These are phyloP conservation scores for Perizoma affinitatum DNA, from an alignment of 2,888 invertebrate species.

Conservation along the genomic window DNA sequence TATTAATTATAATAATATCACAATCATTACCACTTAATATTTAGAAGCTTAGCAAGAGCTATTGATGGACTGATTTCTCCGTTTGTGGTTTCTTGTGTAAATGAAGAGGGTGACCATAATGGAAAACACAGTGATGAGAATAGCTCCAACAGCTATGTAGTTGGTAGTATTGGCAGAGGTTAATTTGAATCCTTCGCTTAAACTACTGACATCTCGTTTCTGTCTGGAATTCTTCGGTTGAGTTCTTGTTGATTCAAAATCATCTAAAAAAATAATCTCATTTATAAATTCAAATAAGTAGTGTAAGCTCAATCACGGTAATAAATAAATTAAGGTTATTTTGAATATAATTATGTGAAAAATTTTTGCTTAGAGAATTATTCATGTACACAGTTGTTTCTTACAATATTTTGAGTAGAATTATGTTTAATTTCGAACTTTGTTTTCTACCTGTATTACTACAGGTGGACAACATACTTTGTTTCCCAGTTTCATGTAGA, in stretches of 20 bases:
- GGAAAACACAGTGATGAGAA: conserved; percentile 54
- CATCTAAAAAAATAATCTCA: conserved; percentile 54
- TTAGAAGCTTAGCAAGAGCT: conserved; percentile 47
- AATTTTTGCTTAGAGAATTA: no score
- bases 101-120: conserved; percentile 56
- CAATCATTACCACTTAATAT: conserved; percentile 51
- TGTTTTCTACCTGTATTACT: no score
- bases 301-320: no score
- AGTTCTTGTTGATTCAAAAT: conserved; percentile 67
- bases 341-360: no score
- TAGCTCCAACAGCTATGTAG: conserved; percentile 60
- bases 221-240: conserved; percentile 66
- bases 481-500: no score
- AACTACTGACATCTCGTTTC: conserved; percentile 59
- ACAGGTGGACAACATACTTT: no score
- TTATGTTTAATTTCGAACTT: no score
- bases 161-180: conserved; percentile 43
- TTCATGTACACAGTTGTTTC: no score
- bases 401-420: no score
- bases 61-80: conserved; percentile 34
- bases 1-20: conserved; percentile 56
- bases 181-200: conserved; percentile 32
- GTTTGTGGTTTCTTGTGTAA: conserved; percentile 45
- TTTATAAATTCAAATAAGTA: no score
- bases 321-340: no score